phyloP scores from a whole-genome alignment of 2,113 vertebrate species.

The Ahaetulla prasina region DNA sequence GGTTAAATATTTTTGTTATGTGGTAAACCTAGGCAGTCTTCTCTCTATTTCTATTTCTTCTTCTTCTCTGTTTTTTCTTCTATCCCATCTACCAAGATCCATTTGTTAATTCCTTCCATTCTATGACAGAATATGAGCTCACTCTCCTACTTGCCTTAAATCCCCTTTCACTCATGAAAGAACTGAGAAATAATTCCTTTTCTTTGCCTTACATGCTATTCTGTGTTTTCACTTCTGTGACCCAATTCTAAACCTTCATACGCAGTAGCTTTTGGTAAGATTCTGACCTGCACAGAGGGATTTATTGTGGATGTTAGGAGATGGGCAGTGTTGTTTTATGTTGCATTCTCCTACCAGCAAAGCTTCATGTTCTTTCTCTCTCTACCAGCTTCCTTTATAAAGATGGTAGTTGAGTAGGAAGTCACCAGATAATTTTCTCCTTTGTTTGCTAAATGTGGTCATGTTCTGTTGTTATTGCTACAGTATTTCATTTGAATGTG shows the following conservation, averaged over 20 bases:
- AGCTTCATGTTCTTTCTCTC: slow-evolving; percentile 38
- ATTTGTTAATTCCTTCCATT: slow-evolving; percentile 32
- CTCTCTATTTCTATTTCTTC: slow-evolving; percentile 56
- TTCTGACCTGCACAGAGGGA: slow-evolving; percentile 41
- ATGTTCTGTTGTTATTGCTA: slow-evolving; percentile 49
- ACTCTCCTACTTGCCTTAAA: slow-evolving; percentile 82
- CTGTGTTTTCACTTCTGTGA: slow-evolving; percentile 56
- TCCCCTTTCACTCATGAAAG: slow-evolving; percentile 47
- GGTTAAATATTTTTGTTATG: slow-evolving; percentile 25
- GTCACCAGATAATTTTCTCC: slow-evolving; percentile 16
- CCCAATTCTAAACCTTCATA: slow-evolving; percentile 56
- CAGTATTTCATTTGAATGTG: slow-evolving; percentile 54
- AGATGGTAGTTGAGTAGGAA: slow-evolving; percentile 32
- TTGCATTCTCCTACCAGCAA: slow-evolving; percentile 44
- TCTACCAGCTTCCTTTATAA: slow-evolving; percentile 45
- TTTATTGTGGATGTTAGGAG: slow-evolving; percentile 4
- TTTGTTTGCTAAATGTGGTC: slow-evolving; percentile 45
- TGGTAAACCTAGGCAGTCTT: slow-evolving; percentile 45
- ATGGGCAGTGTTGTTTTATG: slow-evolving; percentile 34
- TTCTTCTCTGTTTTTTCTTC: not conserved
- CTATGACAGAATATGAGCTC: slow-evolving; percentile 72
- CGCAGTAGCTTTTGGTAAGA: slow-evolving; percentile 40
- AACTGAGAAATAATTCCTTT: slow-evolving; percentile 63
- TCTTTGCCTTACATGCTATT: slow-evolving; percentile 55
- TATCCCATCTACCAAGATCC: not conserved